These are phyloP conservation scores for Lynx canadensis DNA, from an alignment of 2,113 vertebrate genomes.

Conservation along the genomic window DNA sequence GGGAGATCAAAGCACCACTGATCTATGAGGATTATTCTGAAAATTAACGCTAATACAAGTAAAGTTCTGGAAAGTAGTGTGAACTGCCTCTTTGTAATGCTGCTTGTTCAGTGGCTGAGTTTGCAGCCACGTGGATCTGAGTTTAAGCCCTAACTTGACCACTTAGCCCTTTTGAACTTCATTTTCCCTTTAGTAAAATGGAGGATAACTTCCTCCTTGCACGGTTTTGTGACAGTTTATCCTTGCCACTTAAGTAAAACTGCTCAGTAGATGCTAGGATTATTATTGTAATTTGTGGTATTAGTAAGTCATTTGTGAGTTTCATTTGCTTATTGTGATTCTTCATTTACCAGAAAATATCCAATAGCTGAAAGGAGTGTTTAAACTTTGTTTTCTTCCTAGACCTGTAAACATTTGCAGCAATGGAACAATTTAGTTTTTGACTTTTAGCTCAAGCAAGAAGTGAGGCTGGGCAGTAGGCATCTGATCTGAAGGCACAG, in stretches of 20 bases:
- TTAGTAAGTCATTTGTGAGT: slow-evolving; percentile 10
- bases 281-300: background rate
- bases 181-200: background rate
- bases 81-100: background rate
- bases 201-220: background rate
- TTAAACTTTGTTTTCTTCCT: slow-evolving; percentile 46
- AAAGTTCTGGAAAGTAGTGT: background rate
- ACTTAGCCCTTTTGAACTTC: background rate
- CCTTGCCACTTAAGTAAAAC: background rate
- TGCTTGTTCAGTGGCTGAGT: background rate
- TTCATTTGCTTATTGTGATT: slow-evolving; percentile 27
- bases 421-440: slow-evolving; percentile 73
- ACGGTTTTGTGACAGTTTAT: background rate
- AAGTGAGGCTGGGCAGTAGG: slow-evolving; percentile 72
- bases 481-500: slow-evolving; percentile 59
- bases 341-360: slow-evolving; percentile 45
- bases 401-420: slow-evolving; percentile 38
- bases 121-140: background rate
- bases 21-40: background rate
- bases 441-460: slow-evolving; percentile 76
- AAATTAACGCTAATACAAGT: background rate
- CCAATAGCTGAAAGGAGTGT: background rate
- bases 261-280: background rate
- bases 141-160: background rate
- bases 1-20: background rate